Percentiles rank a stretch among this genome's conserved stretches.
Evolutionary conservation across 2,797 vertebrate species (phyloP).

Genomic region (Gouania willdenowi): DNA sequence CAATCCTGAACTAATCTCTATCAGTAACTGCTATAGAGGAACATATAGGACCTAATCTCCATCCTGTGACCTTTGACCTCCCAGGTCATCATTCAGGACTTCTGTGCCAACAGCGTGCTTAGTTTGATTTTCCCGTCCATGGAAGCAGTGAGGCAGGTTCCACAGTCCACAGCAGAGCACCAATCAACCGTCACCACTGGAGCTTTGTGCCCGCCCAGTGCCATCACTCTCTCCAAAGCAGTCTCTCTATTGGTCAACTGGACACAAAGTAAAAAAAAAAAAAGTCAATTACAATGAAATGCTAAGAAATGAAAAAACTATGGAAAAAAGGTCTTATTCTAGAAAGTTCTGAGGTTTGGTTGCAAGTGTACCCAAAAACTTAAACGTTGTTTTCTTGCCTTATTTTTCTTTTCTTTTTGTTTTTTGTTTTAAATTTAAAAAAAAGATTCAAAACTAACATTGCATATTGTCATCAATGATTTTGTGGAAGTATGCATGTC

Average conservation of each 20-base stretch:
- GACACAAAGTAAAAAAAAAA: background rate
- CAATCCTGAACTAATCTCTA: background rate
- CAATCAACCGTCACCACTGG: conserved; percentile 96
- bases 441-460: too few species aligned
- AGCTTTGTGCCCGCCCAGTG: conserved; percentile 90
- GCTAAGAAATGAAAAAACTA: background rate
- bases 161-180: conserved; percentile 94
- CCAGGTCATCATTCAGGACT: conserved; percentile 56
- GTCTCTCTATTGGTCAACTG: conserved; percentile 84
- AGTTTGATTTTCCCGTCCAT: conserved; percentile 98
- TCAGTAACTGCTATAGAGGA: background rate
- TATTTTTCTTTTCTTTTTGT: too few species aligned
- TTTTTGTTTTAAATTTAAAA: too few species aligned
- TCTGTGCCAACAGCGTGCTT: conserved; percentile 92
- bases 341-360: too few species aligned
- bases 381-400: too few species aligned
- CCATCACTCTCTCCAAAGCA: conserved; percentile 83
- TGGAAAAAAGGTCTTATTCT: too few species aligned
- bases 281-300: background rate
- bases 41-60: background rate
- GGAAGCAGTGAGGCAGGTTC: conserved; percentile 93
- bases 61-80: background rate
- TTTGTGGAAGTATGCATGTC: too few species aligned
- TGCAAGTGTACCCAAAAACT: too few species aligned
- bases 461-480: too few species aligned